Conservation (phyloP, 2,888 invertebrate genomes). For the Cataglyphis cursor region DNA sequence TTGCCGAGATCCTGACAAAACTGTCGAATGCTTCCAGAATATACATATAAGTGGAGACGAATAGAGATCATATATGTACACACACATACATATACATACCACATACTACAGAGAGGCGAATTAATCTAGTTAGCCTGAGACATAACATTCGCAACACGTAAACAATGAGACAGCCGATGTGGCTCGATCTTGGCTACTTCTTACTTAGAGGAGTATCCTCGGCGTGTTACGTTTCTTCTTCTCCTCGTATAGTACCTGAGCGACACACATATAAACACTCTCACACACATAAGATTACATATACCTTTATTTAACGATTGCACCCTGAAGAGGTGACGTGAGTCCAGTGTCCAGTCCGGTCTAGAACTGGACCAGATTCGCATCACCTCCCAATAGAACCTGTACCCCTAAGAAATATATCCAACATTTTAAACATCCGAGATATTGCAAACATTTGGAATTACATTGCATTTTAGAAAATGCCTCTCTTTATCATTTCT, state of each 20-base stretch:
- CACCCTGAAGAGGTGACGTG: not conserved
- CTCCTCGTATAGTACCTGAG: constrained; percentile 54
- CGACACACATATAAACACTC: constrained; percentile 30
- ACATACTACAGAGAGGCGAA: constrained; percentile 22
- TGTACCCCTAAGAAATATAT: not conserved
- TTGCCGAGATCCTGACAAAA: constrained; percentile 47
- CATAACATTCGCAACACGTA: constrained; percentile 39
- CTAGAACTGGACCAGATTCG: too few relatives aligned
- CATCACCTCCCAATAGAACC: not conserved
- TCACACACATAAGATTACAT: not conserved
- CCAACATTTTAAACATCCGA: not conserved
- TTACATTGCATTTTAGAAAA: not conserved
- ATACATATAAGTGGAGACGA: constrained; percentile 25
- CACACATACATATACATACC: not conserved
- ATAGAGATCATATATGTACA: constrained; percentile 32
- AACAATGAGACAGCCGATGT: constrained; percentile 57
- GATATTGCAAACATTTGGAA: not conserved
- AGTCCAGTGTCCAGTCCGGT: not conserved
- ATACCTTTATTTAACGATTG: constrained; percentile 21
- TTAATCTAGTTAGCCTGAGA: constrained; percentile 46
- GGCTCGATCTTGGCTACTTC: constrained; percentile 59
- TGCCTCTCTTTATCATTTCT: not conserved
- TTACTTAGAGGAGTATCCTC: constrained; percentile 63
- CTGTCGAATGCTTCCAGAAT: constrained; percentile 68
- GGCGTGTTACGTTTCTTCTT: constrained; percentile 55